A percentile compares a stretch with the other conserved stretches of the same genome.
phyloP scores from a whole-genome alignment of 2,797 vertebrate genomes.

The Scleropages formosus region DNA sequence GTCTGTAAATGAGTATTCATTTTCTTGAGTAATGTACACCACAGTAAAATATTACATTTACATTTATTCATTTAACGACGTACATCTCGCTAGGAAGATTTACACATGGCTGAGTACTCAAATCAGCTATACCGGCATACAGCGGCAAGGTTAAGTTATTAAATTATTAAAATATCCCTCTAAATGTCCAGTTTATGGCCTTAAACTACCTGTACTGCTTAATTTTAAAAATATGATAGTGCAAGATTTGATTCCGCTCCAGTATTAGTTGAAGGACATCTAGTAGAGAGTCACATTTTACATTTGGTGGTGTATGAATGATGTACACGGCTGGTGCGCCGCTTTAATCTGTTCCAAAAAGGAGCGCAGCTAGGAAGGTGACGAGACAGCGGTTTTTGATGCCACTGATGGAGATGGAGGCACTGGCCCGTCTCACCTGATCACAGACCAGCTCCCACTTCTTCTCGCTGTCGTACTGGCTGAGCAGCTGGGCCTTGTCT shows the following conservation, averaged over 20 bases:
- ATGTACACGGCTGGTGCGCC: background rate
- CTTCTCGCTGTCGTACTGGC: conserved; percentile 90
- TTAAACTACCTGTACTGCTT: no score
- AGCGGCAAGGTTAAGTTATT: no score
- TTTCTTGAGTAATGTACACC: no score
- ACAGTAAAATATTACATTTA: no score
- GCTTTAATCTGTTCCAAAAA: background rate
- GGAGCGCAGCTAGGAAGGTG: background rate
- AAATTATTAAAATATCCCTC: no score
- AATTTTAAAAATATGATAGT: no score
- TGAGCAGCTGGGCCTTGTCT: conserved; percentile 87
- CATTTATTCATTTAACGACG: no score
- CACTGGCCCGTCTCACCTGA: conserved; percentile 68
- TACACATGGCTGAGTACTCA: no score
- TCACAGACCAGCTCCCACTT: conserved; percentile 98
- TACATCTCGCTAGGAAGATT: no score
- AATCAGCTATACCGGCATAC: no score
- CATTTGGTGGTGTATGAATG: background rate
- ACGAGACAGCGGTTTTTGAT: background rate
- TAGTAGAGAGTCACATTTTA: background rate
- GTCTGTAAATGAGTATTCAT: no score
- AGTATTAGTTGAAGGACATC: background rate
- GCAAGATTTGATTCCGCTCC: background rate
- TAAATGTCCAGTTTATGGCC: no score
- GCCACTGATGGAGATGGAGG: background rate